phyloP scores from a whole-genome alignment of 2,113 vertebrate species.

The Rhegmatorhina hoffmannsi region DNA sequence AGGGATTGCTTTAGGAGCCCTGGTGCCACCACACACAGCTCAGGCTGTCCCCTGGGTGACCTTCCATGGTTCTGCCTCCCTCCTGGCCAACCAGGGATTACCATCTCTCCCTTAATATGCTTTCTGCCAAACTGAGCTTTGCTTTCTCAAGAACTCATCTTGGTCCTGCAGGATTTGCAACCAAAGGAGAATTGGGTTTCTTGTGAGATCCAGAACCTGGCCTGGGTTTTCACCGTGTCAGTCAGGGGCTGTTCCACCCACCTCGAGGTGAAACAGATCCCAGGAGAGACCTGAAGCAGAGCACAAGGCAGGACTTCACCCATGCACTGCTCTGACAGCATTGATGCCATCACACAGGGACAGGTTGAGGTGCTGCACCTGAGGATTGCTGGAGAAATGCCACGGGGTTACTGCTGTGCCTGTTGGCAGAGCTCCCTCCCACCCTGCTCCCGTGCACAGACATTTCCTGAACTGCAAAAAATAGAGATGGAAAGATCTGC shows the following conservation, averaged over 20 bases:
- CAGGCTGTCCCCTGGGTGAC: slow-evolving; percentile 3
- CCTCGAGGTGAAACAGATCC: rapidly evolving
- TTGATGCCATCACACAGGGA: background rate
- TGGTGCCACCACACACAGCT: background rate
- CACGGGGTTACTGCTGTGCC: background rate
- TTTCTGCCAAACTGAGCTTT: background rate
- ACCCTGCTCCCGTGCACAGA: background rate
- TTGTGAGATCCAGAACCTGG: background rate
- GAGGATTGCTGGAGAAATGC: background rate
- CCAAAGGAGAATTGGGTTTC: background rate
- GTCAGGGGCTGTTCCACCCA: rapidly evolving
- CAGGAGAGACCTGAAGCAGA: background rate
- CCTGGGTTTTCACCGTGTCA: background rate
- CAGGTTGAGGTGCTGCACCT: background rate
- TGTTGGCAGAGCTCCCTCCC: background rate
- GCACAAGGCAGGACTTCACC: background rate
- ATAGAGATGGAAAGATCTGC: background rate
- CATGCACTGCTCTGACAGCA: rapidly evolving
- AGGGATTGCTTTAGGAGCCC: background rate
- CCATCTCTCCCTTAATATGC: background rate
- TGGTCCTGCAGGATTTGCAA: background rate
- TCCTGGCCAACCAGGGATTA: background rate
- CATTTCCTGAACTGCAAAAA: background rate
- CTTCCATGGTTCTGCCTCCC: background rate
- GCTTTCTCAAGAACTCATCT: background rate